Evolutionary conservation across 2,113 vertebrate genomes (phyloP).

Genomic region (Brienomyrus longianalis): DNA sequence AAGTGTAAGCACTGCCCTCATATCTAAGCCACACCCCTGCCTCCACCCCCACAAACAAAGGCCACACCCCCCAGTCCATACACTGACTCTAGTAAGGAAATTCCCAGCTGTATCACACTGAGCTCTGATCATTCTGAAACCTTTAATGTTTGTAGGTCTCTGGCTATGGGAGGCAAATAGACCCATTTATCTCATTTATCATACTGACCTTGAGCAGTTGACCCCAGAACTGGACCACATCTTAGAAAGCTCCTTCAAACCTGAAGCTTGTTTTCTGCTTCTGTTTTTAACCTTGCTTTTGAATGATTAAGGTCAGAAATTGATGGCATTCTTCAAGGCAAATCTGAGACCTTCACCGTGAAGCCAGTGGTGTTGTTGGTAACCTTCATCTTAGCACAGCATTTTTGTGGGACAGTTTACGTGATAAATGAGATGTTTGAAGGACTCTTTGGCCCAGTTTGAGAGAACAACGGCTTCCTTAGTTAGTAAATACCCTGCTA

Average conservation of each 20-base stretch:
- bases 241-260: background rate
- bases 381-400: background rate
- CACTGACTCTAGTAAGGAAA: background rate
- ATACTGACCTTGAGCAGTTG: background rate
- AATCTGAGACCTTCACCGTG: background rate
- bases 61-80: background rate
- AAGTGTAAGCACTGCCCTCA: constrained; percentile 47
- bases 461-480: background rate
- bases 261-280: background rate
- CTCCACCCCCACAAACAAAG: background rate
- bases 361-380: background rate
- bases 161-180: background rate
- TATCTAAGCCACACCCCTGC: background rate
- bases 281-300: background rate
- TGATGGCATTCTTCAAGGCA: background rate
- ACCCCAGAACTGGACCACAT: background rate
- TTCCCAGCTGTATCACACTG: background rate
- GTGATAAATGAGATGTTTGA: background rate
- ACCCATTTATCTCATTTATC: background rate
- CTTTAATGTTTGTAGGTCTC: background rate
- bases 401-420: background rate
- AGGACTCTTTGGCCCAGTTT: background rate
- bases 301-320: background rate
- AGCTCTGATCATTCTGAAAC: background rate
- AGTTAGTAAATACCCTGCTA: background rate